Evolutionary conservation across 2,113 vertebrate genomes (phyloP).

Genomic region (Cromileptes altivelis): DNA sequence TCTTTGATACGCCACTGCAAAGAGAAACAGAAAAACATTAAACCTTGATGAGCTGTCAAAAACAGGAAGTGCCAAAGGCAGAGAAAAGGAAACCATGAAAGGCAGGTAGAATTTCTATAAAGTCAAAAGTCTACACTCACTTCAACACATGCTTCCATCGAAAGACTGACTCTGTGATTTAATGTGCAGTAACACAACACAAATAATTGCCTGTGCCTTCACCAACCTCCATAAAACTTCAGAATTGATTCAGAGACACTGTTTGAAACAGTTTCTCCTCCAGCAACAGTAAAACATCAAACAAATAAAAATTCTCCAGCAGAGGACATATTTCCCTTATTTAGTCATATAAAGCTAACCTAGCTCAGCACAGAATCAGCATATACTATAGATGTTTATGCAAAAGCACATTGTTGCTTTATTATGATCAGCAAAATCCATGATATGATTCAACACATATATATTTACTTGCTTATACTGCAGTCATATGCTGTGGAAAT

Average conservation of each 20-base stretch:
- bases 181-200: slow-evolving; percentile 39
- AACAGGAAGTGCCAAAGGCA: slow-evolving; percentile 48
- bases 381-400: background rate
- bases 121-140: slow-evolving; percentile 43
- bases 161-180: slow-evolving; percentile 39
- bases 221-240: slow-evolving; percentile 3
- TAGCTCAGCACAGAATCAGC: background rate
- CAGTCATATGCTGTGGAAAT: background rate
- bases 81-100: slow-evolving; percentile 43
- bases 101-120: slow-evolving; percentile 26
- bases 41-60: slow-evolving; percentile 69
- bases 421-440: background rate
- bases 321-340: background rate
- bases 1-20: slow-evolving; percentile 94
- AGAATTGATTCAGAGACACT: slow-evolving; percentile 3
- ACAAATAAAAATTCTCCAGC: background rate
- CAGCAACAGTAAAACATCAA: slow-evolving; percentile 21
- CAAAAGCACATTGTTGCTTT: background rate
- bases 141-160: slow-evolving; percentile 25
- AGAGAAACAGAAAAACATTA: slow-evolving; percentile 57
- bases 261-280: slow-evolving; percentile 27
- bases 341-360: slow-evolving; percentile 29
- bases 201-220: slow-evolving; percentile 54
- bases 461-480: background rate
- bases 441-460: background rate